Evolutionary conservation across 2,888 invertebrate genomes (phyloP), one percentile per base, ranked within the genome.

Genomic region (Chrysotoxum bicinctum): DNA sequence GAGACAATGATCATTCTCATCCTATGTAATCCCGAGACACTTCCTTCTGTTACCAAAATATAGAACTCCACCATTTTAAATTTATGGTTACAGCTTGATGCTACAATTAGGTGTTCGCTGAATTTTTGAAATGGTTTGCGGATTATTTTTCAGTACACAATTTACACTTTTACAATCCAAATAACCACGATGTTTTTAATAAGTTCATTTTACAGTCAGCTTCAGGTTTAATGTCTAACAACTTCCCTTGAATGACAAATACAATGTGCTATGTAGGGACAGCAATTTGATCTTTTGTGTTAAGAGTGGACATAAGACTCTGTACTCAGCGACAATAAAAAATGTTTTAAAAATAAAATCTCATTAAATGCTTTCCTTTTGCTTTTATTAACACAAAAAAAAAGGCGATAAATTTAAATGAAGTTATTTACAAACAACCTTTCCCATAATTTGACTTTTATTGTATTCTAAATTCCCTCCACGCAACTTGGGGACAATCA

Each of bases 391-490:
- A 21, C 16, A 23, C 48, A n/a, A 21, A 8, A 19, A 19, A 10
- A 19, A 10, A 19, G 45, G n/a, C 56, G 12, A 6, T 35, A 35
- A 19, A 19, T 52, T 52, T n/a, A 26, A 23, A 2, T 12, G 0
- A 54, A 56, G 19, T 32, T 30, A 54, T 16, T 7, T 14, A 12
- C 10, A 52, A 0, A 32, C 56, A 32, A 35, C 16, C 56, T 7
- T 40, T 21, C 16, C 62, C 62, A 21, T 40, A 62, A 62, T 43
- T 62, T 43, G 40, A 43, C 21, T 62, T 62, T 62, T 62, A 62
- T 62, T 62, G 30, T 62, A 26, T 26, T 66, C 58, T 32, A 68
- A 74, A 79, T 68, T 68, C 62, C n/a, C 19, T 54, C 21, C 69
- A 12, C 43, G n/a, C 45, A 54, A 30, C 23, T 64, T 23, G 40